Base-by-base conservation (phyloP, 2,113 vertebrate genomes). In the Erythrocercus mccallii region DNA sequence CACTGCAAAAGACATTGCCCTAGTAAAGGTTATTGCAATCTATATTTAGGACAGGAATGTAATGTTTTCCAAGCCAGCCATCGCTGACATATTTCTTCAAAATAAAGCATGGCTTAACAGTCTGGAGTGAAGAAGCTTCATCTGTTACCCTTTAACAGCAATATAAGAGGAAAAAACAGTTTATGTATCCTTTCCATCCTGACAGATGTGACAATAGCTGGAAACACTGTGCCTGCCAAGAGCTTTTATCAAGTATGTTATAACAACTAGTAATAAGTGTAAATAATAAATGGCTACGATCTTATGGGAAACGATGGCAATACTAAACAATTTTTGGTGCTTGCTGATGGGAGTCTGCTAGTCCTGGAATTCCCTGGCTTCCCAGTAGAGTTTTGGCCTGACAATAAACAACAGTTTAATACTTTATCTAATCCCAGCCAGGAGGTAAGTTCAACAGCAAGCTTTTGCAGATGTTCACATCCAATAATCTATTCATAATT, bases 401-500 rank as follows among this genome's bases (percentile, higher is more conserved):
- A 99, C 99, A 99, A 99, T 99, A 99, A 99, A 99, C 99, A 99
- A 98, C 98, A 99, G 99, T 99, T 99, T 99, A 99, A 99, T 99
- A 98, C 98, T 99, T 99, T 98, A 99, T 99, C 98, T 99, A 99
- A 99, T 99, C 98, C 98, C 98, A 98, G 99, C 98, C 99, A 99
- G 98, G 98, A 99, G 99, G 98, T 99, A 98, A 98, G 98, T 98
- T 98, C 98, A 98, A 97, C 98, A 98, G 98, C 98, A 98, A 98
- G 98, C 98, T 98, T 98, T 98, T 99, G 99, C 99, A 99, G 99
- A 99, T 99, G 99, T 99, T 99, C 99, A 98, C 98, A 99, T 99
- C 99, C 99, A 99, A 99, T 99, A 99, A 99, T 99, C 98, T 99
- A 99, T 99, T 99, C 99, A 99, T 99, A 99, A 99, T 99, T 99